Percentiles rank a stretch among this genome's conserved stretches.
These are phyloP conservation scores for Panagrolaimus sp. DNA, from an alignment of 1,140 invertebrate genomes.

Conservation along the genomic window DNA sequence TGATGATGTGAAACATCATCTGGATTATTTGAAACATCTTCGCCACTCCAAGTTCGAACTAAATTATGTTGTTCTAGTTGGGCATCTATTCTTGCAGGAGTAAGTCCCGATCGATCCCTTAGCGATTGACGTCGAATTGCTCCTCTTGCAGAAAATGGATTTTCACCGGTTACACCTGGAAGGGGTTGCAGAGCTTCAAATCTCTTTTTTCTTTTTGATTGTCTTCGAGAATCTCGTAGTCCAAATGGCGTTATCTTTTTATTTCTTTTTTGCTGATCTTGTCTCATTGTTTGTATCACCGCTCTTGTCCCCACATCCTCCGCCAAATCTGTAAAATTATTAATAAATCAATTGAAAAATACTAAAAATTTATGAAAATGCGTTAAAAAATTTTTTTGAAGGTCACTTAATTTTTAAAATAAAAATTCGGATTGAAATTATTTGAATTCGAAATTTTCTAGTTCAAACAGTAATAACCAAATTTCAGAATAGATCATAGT, in stretches of 20 bases:
- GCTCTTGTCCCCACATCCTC: conserved; percentile 43
- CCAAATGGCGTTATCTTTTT: conserved; percentile 45
- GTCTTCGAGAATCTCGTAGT: conserved; percentile 50
- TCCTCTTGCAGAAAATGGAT: conserved; percentile 54
- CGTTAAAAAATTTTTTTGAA: no score
- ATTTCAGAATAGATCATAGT: no score
- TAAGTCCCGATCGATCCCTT: conserved; percentile 47
- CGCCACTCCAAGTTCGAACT: conserved; percentile 54
- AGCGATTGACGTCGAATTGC: conserved; percentile 53
- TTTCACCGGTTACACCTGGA: conserved; percentile 27
- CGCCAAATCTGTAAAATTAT: no score
- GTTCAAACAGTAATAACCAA: no score
- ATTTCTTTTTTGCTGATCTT: conserved; percentile 44
- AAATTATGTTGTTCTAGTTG: conserved; percentile 50
- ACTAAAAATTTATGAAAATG: no score
- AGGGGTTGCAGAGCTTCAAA: conserved; percentile 34
- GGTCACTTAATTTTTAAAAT: no score
- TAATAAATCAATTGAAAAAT: no score
- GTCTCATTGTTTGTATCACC: conserved; percentile 48
- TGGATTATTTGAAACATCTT: conserved; percentile 41
- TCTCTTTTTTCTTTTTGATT: conserved; percentile 57
- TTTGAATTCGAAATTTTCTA: no score
- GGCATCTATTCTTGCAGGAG: conserved; percentile 50
- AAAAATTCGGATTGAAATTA: no score
- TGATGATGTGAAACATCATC: conserved; percentile 1